Evolutionary conservation across 2,113 vertebrate species (phyloP), one percentile per base, ranked within the genome.

Genomic region (Gymnorhina tibicen): DNA sequence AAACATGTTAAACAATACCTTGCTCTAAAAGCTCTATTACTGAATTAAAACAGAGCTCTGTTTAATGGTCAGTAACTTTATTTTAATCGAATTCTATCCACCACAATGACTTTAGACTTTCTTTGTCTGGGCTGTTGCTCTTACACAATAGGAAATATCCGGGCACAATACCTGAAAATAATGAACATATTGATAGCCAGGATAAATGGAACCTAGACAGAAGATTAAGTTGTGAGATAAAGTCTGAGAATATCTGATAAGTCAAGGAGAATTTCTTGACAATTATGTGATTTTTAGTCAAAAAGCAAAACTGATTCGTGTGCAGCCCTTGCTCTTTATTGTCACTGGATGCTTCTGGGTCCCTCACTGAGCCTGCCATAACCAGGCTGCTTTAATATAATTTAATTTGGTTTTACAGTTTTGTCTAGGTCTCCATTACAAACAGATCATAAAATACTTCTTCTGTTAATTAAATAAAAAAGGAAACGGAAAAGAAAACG

Each of bases 1-100:
- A 95, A 97, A 75, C 68, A 89, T 41, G 70, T 87, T 91, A 77
- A 97, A 95, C 91, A 94, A 81, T 88, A 78, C 93, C 82, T 92
- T 89, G 58, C 62, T 88, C 89, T 69, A 70, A 58, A 79, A 66
- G 63, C 70, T 41, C 89, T 50, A 8, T 82, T 94, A 95, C 68
- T 93, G 88, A 66, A 94, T 95, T 80, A 92, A 86, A 91, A 32
- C 49, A 10, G 7, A 56, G 52, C 49, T 87, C 68, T 69, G 32
- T 47, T 95, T 86, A 42, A 58, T 89, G 52, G 80, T 52, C 6
- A 3, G 23, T 85, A 89, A 92, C 55, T 74, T 94, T 50, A 60
- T 89, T 94, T 76, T 74, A 42, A 92, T 93, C 35, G 50, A 49
- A 91, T 88, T 82, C 41, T 86, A 19, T 63, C 81, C 2, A 5